Evolutionary conservation across 1,140 invertebrate genomes (phyloP), one percentile per base, ranked within the genome.

Genomic region (Drosophila oshimai): DNA sequence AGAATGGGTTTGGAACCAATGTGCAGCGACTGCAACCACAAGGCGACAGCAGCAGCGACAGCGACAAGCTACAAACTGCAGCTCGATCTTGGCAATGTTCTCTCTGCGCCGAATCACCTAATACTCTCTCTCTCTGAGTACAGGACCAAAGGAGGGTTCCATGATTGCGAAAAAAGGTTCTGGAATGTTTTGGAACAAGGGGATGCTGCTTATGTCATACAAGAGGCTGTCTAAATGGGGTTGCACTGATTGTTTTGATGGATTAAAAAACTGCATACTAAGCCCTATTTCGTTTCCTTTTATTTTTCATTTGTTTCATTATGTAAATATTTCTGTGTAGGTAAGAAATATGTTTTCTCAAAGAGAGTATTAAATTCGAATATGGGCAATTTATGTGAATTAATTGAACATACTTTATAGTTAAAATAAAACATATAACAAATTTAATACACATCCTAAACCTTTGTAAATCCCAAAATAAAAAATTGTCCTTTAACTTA

Each of bases 1-100:
- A n/a, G n/a, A n/a, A n/a, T n/a, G n/a, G n/a, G n/a, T n/a, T n/a
- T n/a, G n/a, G n/a, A n/a, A n/a, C n/a, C n/a, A n/a, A n/a, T n/a
- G n/a, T n/a, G n/a, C n/a, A 24, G 49, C 67, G 33, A 37, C 44
- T 47, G 44, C 39, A 44, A 46, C 46, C 17, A 26, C 67, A 64
- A 22, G 28, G 28, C 10, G 22, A 44, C 60, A 62, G 29, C 67
- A 36, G 36, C 58, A 57, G 28, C 10, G 22, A 44, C 60, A 62
- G 29, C 67, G 42, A 41, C 58, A 57, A 71, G 22, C 51, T 45
- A 74, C 51, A 60, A 74, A 65, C 49, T 50, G 65, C 33, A 50
- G 55, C 44, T 47, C 54, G 61, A 78, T 78, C 75, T 76, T 74
- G 37, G 24, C 24, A 13, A 42, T 69, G 31, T 39, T 36, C 13